Percentiles rank a stretch among this genome's conserved stretches.
Evolutionary conservation across 2,113 vertebrate species (phyloP).

Genomic region (Lota lota): DNA sequence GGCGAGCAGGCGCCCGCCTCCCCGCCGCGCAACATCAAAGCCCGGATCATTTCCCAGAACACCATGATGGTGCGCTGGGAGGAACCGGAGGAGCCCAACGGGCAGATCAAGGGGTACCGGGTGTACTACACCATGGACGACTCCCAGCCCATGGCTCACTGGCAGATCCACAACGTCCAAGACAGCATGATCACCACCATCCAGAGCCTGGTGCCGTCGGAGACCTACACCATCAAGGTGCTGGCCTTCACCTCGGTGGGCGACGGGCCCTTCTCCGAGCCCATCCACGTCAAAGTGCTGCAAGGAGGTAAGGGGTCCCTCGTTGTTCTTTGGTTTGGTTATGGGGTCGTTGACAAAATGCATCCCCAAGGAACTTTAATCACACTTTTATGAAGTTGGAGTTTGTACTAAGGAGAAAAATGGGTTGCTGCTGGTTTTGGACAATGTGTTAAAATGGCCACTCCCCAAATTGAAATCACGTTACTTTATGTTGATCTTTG

Average conservation of each 20-base stretch:
- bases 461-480: background rate
- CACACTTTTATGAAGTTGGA: no score
- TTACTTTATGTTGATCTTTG: background rate
- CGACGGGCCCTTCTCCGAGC: constrained; percentile 92
- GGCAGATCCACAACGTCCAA: constrained; percentile 96
- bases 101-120: constrained; percentile 92
- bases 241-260: constrained; percentile 96
- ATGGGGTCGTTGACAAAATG: background rate
- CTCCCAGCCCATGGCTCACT: constrained; percentile 84
- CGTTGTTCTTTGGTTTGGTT: background rate
- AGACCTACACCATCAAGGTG: constrained; percentile 93
- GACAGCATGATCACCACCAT: constrained; percentile 94
- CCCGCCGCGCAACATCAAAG: constrained; percentile 90
- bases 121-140: constrained; percentile 97
- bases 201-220: constrained; percentile 85
- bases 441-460: no score
- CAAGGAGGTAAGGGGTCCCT: constrained; percentile 84
- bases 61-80: constrained; percentile 99
- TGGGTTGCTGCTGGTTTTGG: no score
- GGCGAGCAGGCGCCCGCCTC: constrained; percentile 96
- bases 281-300: constrained; percentile 94
- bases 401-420: no score
- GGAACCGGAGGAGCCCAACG: constrained; percentile 95
- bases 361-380: no score
- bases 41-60: constrained; percentile 88